A percentile compares a stretch with the other conserved stretches of the same genome.
phyloP scores from a whole-genome alignment of 1,140 invertebrate genomes.

The Drosophila kohkoa region DNA sequence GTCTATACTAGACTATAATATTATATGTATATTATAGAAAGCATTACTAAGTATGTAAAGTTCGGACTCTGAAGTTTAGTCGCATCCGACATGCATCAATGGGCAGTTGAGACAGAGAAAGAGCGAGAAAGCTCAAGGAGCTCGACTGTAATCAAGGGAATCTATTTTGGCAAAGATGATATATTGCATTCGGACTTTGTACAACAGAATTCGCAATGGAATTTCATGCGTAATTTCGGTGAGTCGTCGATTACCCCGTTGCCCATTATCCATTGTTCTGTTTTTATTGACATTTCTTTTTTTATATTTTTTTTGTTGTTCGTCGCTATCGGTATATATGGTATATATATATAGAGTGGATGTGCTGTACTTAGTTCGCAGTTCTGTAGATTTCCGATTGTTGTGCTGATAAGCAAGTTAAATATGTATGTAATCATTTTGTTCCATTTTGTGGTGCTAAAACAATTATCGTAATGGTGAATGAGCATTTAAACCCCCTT shows the following conservation, averaged over 20 bases:
- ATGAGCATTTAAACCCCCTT: slow-evolving; percentile 38
- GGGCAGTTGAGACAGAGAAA: neutral
- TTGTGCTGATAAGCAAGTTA: slow-evolving; percentile 28
- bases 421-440: slow-evolving; percentile 22
- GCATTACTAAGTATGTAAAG: slow-evolving; percentile 12
- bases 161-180: slow-evolving; percentile 8
- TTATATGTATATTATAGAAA: slow-evolving; percentile 1
- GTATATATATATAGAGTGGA: neutral
- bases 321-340: slow-evolving; percentile 12
- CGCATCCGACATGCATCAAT: slow-evolving; percentile 19
- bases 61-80: slow-evolving; percentile 32
- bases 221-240: slow-evolving; percentile 28
- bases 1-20: slow-evolving; percentile 9
- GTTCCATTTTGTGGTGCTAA: slow-evolving; percentile 19
- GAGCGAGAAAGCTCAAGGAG: neutral
- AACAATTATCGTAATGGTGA: slow-evolving; percentile 45
- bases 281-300: slow-evolving; percentile 2
- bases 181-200: slow-evolving; percentile 29
- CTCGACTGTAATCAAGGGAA: neutral
- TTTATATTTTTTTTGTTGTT: neutral
- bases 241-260: slow-evolving; percentile 13
- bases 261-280: neutral
- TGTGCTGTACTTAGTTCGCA: slow-evolving; percentile 18
- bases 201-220: slow-evolving; percentile 1
- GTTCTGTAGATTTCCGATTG: slow-evolving; percentile 29